Evolutionary conservation across 2,888 invertebrate genomes (phyloP), one percentile per base, ranked within the genome.

Genomic region (Tridacna gigas): DNA sequence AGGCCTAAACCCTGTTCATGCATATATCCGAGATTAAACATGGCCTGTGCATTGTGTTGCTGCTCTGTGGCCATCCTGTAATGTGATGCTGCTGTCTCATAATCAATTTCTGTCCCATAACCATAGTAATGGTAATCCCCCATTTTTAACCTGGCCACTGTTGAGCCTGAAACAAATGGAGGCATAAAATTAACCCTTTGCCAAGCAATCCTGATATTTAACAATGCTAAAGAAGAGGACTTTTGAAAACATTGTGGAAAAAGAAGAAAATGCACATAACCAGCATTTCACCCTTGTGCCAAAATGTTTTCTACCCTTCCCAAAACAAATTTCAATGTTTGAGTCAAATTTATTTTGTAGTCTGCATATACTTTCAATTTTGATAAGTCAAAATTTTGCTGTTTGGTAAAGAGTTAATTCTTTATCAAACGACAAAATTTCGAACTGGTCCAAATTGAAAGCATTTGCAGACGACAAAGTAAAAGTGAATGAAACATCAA

Each of bases 81-180:
- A 95, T 99, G 99, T 91, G 98, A 97, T 67, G 97, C 97, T 0
- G 99, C 99, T 0, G 98, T 98, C 95, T 98, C 98, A 91, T 98
- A 97, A 95, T 99, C 99, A 0, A 97, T 96, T 9, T 96, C 95
- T 0, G 99, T 99, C n/a, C 99, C 99, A 90, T 97, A 96, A 0
- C 99, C 99, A 95, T 99, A 99, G 95, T 99, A 99, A 95, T 99
- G 98, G 95, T 99, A 99, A 95, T 99, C 99, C 0, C 99, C 99
- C 20, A 99, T 96, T 96, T 99, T 99, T 20, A 99, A 98, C 56
- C 96, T 92, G 0, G 96, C 96, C 48, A 95, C 90, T 5, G 95
- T 93, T 82, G 96, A 96, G 91, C 98, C 95, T 95, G 26, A 22
- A 51, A 73, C 1, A 51, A 25, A 22, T 22, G 0, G 51, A 25